Base-by-base conservation (phyloP, 1,140 invertebrate species). In the Tenebrio molitor region DNA sequence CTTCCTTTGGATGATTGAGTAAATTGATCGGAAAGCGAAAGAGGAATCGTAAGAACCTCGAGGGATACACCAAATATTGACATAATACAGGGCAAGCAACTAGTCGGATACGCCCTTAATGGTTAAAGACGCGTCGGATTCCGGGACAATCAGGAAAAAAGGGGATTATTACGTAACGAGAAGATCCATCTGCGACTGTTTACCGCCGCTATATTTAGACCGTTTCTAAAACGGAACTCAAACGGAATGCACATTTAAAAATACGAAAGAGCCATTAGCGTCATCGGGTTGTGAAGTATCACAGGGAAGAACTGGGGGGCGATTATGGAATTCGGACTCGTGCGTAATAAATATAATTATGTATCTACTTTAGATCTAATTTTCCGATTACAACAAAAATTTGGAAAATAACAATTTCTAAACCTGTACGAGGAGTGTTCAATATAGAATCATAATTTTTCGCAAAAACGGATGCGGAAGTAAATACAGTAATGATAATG, bases 221-320 rank as follows among this genome's bases (percentile, higher is more conserved):
- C 21, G 50, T 25, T 50, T 50, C 50, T 58, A 58, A 58, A 58
- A 58, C 50, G 50, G 50, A 58, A 58, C 50, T 58, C 50, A 58
- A 58, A 58, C 50, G 50, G 50, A 58, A 58, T 58, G 50, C 50
- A 58, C 50, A 58, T 58, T 58, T 58, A 58, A 58, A 58, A 58
- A 58, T 58, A 58, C 50, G 50, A 58, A n/a, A 58, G 50, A 58
- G 21, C 50, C 50, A 58, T 58, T 58, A 58, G 23, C 50, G 50
- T 58, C 50, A 58, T 58, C 50, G 29, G n/a, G n/a, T 29, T 23
- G 50, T 58, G 23, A 29, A 23, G n/a, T n/a, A n/a, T n/a, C n/a
- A n/a, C n/a, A n/a, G n/a, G n/a, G 50, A 19, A 23, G 50, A 58
- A 58, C 50, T 58, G 23, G 50, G 23, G 16, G n/a, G 44, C 0